Evolutionary conservation across 2,797 vertebrate species (phyloP).

Genomic region (Bovichtus variegatus): DNA sequence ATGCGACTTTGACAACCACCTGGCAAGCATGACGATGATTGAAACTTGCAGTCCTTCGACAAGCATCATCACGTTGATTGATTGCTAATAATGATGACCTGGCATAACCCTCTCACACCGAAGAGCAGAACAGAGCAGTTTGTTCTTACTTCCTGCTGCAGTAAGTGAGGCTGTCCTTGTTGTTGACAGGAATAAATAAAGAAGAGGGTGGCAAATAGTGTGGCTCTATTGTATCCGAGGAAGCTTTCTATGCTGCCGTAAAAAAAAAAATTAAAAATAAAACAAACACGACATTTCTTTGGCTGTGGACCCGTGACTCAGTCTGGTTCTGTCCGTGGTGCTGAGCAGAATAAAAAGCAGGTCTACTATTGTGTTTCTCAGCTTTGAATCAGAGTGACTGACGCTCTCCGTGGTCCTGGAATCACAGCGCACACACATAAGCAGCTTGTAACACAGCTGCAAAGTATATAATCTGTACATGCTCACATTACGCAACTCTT

Average conservation of each 20-base stretch:
- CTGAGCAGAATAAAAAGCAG: conserved; percentile 25
- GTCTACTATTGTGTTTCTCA: not conserved
- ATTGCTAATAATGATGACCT: conserved; percentile 18
- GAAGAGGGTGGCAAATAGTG: conserved; percentile 27
- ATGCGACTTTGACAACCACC: conserved; percentile 23
- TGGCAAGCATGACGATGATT: conserved; percentile 3
- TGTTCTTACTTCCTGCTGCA: not conserved
- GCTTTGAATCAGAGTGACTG: no score
- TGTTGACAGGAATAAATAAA: conserved; percentile 36
- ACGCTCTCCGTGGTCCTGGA: conserved; percentile 21
- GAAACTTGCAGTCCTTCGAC: conserved; percentile 1
- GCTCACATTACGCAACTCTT: not conserved
- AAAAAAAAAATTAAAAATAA: conserved; percentile 31
- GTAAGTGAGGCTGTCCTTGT: conserved; percentile 6
- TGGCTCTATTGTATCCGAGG: not conserved
- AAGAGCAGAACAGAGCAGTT: not conserved
- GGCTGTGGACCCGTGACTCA: conserved; percentile 10
- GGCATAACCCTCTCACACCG: conserved; percentile 8
- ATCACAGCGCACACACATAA: not conserved
- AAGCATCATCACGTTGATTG: no score
- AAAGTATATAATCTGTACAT: not conserved
- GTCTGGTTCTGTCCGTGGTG: conserved; percentile 31
- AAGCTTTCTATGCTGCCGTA: conserved; percentile 13
- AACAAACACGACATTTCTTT: conserved; percentile 12
- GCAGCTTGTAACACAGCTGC: not conserved